A percentile compares a stretch with the other conserved stretches of the same genome.
phyloP scores from a whole-genome alignment of 2,888 invertebrate species.

The Campoplex capitator region DNA sequence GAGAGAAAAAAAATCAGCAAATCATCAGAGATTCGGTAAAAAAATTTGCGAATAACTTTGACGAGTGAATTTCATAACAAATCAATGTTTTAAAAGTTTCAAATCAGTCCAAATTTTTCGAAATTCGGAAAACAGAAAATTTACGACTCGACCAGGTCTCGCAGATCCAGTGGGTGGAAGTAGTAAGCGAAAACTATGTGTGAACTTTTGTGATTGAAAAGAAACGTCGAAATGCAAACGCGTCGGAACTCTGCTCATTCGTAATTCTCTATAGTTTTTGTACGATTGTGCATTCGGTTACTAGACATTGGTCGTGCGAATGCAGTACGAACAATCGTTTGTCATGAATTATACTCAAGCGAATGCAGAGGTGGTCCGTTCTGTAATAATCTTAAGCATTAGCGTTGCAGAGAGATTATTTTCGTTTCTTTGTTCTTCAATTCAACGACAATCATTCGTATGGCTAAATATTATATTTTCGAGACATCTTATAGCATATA shows the following conservation, averaged over 20 bases:
- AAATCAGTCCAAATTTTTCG: too few species aligned
- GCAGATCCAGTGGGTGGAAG: neutral
- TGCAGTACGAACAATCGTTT: conserved; percentile 48
- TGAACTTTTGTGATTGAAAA: neutral
- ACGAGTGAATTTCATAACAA: neutral
- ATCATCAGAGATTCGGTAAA: neutral
- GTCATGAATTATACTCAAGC: conserved; percentile 46
- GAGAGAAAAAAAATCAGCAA: neutral
- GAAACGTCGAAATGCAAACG: conserved; percentile 29
- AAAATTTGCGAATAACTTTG: neutral
- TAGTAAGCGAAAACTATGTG: neutral
- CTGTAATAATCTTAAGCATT: conserved; percentile 64
- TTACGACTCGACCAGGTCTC: neutral
- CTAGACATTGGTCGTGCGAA: conserved; percentile 55
- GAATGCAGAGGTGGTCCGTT: conserved; percentile 61
- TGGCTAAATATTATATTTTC: conserved; percentile 14
- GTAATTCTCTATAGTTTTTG: conserved; percentile 5
- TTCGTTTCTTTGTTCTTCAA: conserved; percentile 19
- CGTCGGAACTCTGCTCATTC: neutral
- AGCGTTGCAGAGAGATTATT: conserved; percentile 57
- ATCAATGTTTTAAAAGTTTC: neutral
- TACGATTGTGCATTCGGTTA: conserved; percentile 51
- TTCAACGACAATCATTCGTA: conserved; percentile 61
- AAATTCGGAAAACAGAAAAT: neutral
- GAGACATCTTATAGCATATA: conserved; percentile 36